Base-by-base conservation (phyloP, 2,113 vertebrate genomes). In the Kobus ellipsiprymnus region DNA sequence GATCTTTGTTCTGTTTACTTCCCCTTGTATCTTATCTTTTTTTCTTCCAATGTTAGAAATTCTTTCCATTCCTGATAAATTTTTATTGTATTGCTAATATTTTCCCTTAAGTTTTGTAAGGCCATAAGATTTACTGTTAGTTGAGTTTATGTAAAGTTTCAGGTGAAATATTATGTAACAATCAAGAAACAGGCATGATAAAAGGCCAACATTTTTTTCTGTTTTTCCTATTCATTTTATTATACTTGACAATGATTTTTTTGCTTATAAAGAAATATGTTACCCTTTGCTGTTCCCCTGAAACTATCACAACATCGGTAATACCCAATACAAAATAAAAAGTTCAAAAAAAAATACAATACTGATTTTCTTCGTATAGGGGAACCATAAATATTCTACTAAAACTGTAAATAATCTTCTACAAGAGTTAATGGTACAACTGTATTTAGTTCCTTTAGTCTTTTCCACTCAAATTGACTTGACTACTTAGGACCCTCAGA, bases 81-180 rank as follows among this genome's bases (percentile, higher is more conserved):
- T 64, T 90, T 77, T 97, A 94, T 89, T 94, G n/a, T n/a, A 86
- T 54, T 74, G 46, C 23, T 91, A 60, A 50, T 93, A 93, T 93
- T 95, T 94, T 52, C 29, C 21, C 54, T 25, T 95, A 86, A 80
- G 85, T 94, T 74, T 74, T 40, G 36, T 74, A 74, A 74, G 36
- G 36, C 71, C 48, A 3, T 93, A 64, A 83, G 83, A 48, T 86
- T 84, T 94, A 71, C 19, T 95, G 29, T 80, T 95, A 55, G n/a
- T 90, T 93, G 78, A 85, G 29, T 83, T 97, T 95, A 93, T 40
- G 17, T 93, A n/a, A 96, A 95, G 67, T 94, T 64, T 64, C 44
- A 59, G 59, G 12, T 95, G n/a, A 82, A 33, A 23, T 94, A 94
- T 59, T 54, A 11, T 94, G 8, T 93, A 82, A 93, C 10, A 74